Base-by-base conservation (phyloP, 2,888 invertebrate species). In the Baccha elongata region DNA sequence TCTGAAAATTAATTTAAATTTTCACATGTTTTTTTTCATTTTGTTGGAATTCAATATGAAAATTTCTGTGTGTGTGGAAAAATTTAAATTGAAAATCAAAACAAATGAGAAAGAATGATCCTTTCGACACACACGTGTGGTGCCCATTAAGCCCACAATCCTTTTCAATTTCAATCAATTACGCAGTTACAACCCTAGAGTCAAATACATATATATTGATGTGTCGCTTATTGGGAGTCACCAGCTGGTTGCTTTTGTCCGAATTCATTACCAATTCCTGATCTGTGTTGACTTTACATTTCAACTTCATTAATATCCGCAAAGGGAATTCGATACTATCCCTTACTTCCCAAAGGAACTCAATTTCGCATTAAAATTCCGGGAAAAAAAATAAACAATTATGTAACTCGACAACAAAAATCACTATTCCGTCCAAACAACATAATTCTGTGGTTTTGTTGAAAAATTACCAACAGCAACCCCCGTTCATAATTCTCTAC, bases 231-330 rank as follows among this genome's bases (percentile, higher is more conserved):
- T 48, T 32, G 10, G 32, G 8, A 19, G 64, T 65, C 69, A 80
- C 62, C 73, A 50, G 74, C 69, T 60, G 44, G n/a, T 6, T 50
- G 52, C 5, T 52, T 42, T 19, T 15, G 40, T n/a, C 15, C 15
- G 4, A 52, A 46, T 40, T 48, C 44, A 21, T 40, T 32, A 48
- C 19, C 55, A 50, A 23, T 48, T 40, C 8, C 19, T 44, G 40
- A 58, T 58, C 40, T 58, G 53, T 79, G 72, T 79, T 79, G 79
- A 79, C 46, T 79, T 68, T 40, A 42, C 62, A 65, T 69, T 80
- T 80, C 65, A 80, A 74, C 80, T 80, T 69, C 74, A 80, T 80
- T 80, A 69, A 80, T 74, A 69, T 80, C 74, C 74, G 80, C 74
- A 74, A 42, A 69, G 68, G 80, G 68, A 80, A 80, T 68, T 44